Evolutionary conservation across 2,888 invertebrate species (phyloP).

Genomic region (Cerastis leucographa): DNA sequence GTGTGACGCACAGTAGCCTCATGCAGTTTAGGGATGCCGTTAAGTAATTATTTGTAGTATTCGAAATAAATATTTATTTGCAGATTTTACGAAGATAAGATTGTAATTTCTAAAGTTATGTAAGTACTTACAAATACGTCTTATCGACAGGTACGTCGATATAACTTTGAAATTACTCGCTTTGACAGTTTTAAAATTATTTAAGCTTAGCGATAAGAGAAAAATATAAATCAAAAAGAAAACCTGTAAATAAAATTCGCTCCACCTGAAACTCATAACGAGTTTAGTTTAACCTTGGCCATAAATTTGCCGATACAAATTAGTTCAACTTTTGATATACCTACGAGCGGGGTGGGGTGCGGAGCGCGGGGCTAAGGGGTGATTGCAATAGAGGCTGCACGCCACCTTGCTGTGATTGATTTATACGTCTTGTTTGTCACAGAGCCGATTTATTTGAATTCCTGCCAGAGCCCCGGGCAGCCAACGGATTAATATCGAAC

Average conservation of each 20-base stretch:
- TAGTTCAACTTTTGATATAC: slow-evolving; percentile 82
- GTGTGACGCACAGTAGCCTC: not conserved
- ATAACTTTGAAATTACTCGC: slow-evolving; percentile 53
- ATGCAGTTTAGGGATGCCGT: not conserved
- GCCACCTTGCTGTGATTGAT: slow-evolving; percentile 90
- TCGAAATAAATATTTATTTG: slow-evolving; percentile 15
- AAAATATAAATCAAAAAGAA: slow-evolving; percentile 82
- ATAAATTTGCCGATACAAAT: slow-evolving; percentile 89
- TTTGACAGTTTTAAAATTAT: slow-evolving; percentile 61
- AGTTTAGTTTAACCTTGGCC: slow-evolving; percentile 87
- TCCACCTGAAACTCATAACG: slow-evolving; percentile 86
- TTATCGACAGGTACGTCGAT: slow-evolving; percentile 51
- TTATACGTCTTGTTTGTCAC: slow-evolving; percentile 91
- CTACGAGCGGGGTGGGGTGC: slow-evolving; percentile 67
- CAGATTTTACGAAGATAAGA: slow-evolving; percentile 24
- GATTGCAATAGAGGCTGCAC: slow-evolving; percentile 88
- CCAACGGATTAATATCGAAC: slow-evolving; percentile 90
- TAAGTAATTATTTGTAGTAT: slow-evolving; percentile 17
- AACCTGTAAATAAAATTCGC: slow-evolving; percentile 84
- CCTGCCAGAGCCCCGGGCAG: slow-evolving; percentile 87
- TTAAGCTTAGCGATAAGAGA: slow-evolving; percentile 60
- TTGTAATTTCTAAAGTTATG: slow-evolving; percentile 37
- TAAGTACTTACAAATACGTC: slow-evolving; percentile 30
- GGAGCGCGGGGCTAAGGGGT: slow-evolving; percentile 72
- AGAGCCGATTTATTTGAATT: slow-evolving; percentile 90